Conservation (phyloP, 2,797 vertebrate genomes). For the Pitangus sulphuratus region DNA sequence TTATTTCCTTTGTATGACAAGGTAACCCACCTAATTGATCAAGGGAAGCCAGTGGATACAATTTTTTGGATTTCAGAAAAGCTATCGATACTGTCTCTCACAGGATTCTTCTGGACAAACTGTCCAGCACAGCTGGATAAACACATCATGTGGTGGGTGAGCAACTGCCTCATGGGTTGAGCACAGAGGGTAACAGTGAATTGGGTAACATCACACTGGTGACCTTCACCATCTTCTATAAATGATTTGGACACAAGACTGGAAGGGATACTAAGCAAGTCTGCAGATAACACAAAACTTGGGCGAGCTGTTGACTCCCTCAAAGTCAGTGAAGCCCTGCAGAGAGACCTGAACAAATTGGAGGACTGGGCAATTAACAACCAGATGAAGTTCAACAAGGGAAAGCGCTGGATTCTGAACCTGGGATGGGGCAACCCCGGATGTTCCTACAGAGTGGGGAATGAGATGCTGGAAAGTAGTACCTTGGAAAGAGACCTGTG, state of each 20-base stretch:
- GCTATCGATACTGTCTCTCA: too few relatives aligned
- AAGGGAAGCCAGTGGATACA: too few relatives aligned
- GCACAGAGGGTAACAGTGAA: too few relatives aligned
- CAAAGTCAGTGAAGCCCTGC: neutral
- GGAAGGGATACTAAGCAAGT: neutral
- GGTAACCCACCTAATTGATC: too few relatives aligned
- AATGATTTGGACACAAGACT: neutral
- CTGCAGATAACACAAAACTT: neutral
- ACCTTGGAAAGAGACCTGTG: neutral
- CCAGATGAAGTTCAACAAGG: neutral
- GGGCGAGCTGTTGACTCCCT: neutral
- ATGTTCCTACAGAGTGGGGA: neutral
- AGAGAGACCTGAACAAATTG: neutral
- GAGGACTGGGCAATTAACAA: neutral
- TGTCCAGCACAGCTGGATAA: too few relatives aligned
- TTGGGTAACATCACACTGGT: too few relatives aligned
- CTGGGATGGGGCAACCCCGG: neutral
- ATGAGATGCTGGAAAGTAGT: neutral
- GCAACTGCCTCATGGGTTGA: too few relatives aligned
- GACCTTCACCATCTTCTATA: neutral
- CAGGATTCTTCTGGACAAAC: too few relatives aligned
- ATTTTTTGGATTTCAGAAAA: too few relatives aligned
- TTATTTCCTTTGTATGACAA: too few relatives aligned
- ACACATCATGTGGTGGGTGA: too few relatives aligned
- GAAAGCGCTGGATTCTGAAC: neutral